Evolutionary conservation across 2,113 vertebrate species (phyloP).

Genomic region (Helogale parvula): DNA sequence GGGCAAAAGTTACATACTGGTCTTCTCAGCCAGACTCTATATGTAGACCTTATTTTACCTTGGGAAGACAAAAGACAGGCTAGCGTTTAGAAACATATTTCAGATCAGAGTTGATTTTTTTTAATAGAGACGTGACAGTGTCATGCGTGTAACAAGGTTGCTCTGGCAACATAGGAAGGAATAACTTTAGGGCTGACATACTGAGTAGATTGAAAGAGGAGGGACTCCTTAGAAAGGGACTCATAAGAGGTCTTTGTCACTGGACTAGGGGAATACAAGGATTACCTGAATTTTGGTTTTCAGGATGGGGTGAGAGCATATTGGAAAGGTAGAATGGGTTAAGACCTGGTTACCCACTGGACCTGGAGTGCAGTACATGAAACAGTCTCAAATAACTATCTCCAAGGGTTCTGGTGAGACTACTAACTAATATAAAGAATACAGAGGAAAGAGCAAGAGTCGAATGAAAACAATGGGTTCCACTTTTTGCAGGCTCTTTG

Average conservation of each 20-base stretch:
- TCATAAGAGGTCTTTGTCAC: background rate
- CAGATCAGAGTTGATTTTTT: background rate
- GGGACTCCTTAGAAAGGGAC: background rate
- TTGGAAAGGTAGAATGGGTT: background rate
- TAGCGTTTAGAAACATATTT: background rate
- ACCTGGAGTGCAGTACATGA: background rate
- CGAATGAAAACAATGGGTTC: background rate
- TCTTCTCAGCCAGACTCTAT: background rate
- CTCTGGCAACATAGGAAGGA: background rate
- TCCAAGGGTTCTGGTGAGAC: background rate
- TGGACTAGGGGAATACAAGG: background rate
- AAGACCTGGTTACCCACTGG: background rate
- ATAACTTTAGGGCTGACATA: background rate
- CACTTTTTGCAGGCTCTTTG: background rate
- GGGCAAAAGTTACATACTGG: background rate
- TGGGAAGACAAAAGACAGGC: background rate
- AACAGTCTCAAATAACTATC: background rate
- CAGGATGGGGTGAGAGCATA: too few species aligned
- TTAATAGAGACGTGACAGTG: background rate
- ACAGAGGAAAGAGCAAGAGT: background rate
- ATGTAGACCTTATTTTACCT: background rate
- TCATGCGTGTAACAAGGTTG: background rate
- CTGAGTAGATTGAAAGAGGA: background rate
- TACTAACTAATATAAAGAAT: background rate
- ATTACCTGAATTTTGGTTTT: background rate